Percentiles rank a stretch among this genome's conserved stretches.
Conservation (phyloP, 2,113 vertebrate species). For the Tor tambroides region DNA sequence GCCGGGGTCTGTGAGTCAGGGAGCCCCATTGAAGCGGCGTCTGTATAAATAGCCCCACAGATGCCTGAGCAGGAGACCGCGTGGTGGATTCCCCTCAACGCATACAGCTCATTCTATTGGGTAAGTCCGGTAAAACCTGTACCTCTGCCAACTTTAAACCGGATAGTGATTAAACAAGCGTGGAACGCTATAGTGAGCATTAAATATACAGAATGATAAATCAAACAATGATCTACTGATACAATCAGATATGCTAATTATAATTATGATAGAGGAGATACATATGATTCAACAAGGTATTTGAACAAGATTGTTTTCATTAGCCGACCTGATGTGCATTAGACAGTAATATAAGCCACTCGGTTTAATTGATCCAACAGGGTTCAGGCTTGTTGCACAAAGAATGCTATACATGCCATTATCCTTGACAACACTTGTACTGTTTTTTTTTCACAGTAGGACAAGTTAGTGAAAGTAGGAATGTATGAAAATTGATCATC, state of each 20-base stretch:
- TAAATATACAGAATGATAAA: neutral
- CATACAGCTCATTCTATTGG: constrained; percentile 69
- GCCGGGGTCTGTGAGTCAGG: constrained; percentile 52
- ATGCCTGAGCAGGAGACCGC: constrained; percentile 64
- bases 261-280: neutral
- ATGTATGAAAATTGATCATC: neutral
- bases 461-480: neutral
- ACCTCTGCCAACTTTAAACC: neutral
- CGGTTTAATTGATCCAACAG: neutral
- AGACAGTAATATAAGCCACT: neutral
- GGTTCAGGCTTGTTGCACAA: neutral
- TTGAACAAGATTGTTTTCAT: neutral
- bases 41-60: constrained; percentile 75
- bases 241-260: neutral
- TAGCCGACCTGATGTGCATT: neutral
- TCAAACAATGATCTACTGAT: neutral
- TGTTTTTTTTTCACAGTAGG: neutral
- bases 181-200: neutral
- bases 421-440: neutral
- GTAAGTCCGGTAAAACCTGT: constrained; percentile 68
- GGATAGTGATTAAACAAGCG: constrained; percentile 9
- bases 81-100: constrained; percentile 72
- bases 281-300: constrained; percentile 9
- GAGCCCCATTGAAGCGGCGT: constrained; percentile 40
- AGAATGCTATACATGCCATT: neutral